Conservation (phyloP, 1,140 invertebrate species). For the Brachionus plicatilis region DNA sequence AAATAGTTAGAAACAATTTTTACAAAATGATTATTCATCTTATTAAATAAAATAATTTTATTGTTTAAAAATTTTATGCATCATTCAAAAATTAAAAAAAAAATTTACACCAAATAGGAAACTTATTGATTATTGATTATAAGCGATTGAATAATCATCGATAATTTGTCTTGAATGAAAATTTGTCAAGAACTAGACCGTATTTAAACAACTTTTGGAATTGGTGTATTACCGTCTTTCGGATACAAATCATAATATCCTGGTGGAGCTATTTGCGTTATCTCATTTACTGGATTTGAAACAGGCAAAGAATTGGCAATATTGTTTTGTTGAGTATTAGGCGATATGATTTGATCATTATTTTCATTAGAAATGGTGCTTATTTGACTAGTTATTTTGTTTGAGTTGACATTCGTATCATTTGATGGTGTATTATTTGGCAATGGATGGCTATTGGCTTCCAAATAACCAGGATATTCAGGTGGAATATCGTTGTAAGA, state of each 20-base stretch:
- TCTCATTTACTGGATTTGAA: not conserved
- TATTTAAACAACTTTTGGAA: not conserved
- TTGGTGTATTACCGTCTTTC: not conserved
- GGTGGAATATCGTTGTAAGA: slow-evolving; percentile 23
- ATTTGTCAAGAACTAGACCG: not conserved
- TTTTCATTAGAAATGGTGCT: slow-evolving; percentile 11
- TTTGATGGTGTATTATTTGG: not conserved
- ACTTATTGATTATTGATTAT: not conserved
- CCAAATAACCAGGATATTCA: not conserved
- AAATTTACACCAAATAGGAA: not conserved
- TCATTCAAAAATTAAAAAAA: not conserved
- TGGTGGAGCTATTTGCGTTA: not conserved
- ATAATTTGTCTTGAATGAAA: not conserved
- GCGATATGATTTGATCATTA: not conserved
- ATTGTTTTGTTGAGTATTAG: not conserved
- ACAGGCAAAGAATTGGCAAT: not conserved
- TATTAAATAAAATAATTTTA: not conserved
- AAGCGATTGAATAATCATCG: not conserved
- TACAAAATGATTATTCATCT: not conserved
- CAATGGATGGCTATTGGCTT: not conserved
- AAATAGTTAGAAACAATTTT: not conserved
- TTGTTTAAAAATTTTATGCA: not conserved
- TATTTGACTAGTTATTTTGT: slow-evolving; percentile 2
- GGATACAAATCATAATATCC: slow-evolving; percentile 19
- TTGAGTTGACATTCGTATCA: not conserved